These are phyloP conservation scores for Cephus spinipes DNA, from an alignment of 2,888 invertebrate species.

Conservation along the genomic window DNA sequence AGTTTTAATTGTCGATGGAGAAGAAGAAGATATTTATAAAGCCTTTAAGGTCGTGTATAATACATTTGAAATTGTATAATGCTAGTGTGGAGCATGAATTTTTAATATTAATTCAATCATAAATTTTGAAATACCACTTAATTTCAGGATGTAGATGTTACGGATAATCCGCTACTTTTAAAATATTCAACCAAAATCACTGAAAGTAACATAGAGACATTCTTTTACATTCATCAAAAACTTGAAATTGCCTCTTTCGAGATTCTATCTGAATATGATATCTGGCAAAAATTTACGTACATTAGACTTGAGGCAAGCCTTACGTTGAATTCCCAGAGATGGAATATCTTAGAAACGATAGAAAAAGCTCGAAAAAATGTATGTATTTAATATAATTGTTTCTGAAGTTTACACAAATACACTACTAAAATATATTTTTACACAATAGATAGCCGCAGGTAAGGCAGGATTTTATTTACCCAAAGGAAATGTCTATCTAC, in stretches of 20 bases:
- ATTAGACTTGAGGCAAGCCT: constrained; percentile 76
- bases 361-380: constrained; percentile 78
- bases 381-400: constrained; percentile 27
- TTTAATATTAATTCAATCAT: neutral
- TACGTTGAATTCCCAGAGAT: constrained; percentile 74
- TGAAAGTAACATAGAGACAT: constrained; percentile 73
- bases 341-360: constrained; percentile 69
- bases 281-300: constrained; percentile 79
- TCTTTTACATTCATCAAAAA: constrained; percentile 79
- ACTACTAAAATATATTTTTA: neutral
- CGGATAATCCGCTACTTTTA: constrained; percentile 82
- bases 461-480: constrained; percentile 78
- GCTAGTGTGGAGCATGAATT: neutral
- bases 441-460: constrained; percentile 75
- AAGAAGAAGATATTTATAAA: constrained; percentile 72
- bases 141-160: constrained; percentile 78
- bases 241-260: constrained; percentile 76
- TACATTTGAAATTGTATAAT: neutral
- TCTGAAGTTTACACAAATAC: neutral
- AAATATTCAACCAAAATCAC: constrained; percentile 67
- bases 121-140: constrained; percentile 5
- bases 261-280: constrained; percentile 72
- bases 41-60: constrained; percentile 71
- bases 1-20: constrained; percentile 75
- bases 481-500: constrained; percentile 44